These are phyloP conservation scores for Halichoeres trimaculatus DNA, from an alignment of 2,113 vertebrate genomes.

Conservation along the genomic window DNA sequence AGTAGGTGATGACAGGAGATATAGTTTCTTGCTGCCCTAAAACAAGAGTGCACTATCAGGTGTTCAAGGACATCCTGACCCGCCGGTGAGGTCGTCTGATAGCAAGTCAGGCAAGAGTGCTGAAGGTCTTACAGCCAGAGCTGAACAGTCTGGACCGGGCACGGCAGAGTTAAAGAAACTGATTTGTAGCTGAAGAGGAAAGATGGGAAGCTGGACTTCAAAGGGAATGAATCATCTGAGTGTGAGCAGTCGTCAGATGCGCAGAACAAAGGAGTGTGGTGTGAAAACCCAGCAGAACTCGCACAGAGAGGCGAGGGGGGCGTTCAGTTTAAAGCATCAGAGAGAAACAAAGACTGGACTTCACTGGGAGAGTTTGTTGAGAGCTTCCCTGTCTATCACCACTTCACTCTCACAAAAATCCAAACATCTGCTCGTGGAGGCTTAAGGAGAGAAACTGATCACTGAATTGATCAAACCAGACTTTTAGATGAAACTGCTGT, in stretches of 20 bases:
- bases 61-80: conserved; percentile 6
- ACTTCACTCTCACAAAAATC: conserved; percentile 3
- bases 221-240: conserved; percentile 65
- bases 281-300: conserved; percentile 13
- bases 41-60: too few relatives aligned
- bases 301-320: not conserved
- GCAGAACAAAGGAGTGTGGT: conserved; percentile 41
- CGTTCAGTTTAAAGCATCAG: conserved; percentile 15
- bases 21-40: too few relatives aligned
- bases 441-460: not conserved
- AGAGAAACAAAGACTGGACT: conserved; percentile 16
- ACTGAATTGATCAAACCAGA: not conserved
- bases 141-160: not conserved
- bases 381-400: not conserved
- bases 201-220: conserved; percentile 51
- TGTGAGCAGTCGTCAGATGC: conserved; percentile 26
- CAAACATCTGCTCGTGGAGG: conserved; percentile 9
- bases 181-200: conserved; percentile 47
- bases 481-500: conserved; percentile 8
- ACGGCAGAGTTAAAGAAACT: conserved; percentile 10
- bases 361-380: conserved; percentile 10
- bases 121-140: conserved; percentile 12
- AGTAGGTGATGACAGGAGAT: not conserved
- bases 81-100: conserved; percentile 10
- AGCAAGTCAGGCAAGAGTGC: conserved; percentile 18